Base-by-base conservation (phyloP, 2,113 vertebrate genomes). In the Ancistrus triradiatus region DNA sequence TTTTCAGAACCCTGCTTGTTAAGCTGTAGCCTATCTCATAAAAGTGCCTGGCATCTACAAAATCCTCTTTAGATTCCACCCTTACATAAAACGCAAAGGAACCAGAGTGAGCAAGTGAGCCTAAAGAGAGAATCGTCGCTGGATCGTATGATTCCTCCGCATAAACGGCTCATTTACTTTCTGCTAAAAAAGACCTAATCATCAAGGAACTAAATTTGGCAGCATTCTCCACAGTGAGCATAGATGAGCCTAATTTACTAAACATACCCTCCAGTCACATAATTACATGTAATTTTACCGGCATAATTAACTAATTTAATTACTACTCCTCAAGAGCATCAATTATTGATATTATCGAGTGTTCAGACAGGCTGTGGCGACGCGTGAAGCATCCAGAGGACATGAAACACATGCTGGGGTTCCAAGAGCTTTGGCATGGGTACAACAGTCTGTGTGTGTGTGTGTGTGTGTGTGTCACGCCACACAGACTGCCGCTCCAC, bases 231-330 rank as follows among this genome's bases (percentile, higher is more conserved):
- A 91, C 90, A 94, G 88, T 89, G 88, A 92, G 93, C 94, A 93
- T 94, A 90, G 94, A 93, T 95, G 95, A 94, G 92, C 92, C 93
- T 95, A 97, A 98, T 98, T 97, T 97, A 97, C 94, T 97, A 97
- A 98, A 97, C 93, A 97, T 93, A 97, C 93, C 95, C 95, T 97
- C 94, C 94, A 97, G 95, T 97, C 95, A 95, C 94, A 95, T 98
- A 97, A 98, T 98, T 97, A 95, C 93, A 97, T 96, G 95, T 98
- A 94, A 97, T 98, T 98, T 98, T 95, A 98, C 93, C 91, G 90
- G 92, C 92, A 92, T 98, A 98, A 98, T 98, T 98, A 97, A 98
- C 95, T 97, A 97, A 98, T 98, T 98, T 97, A 97, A 98, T 98
- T 98, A 97, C 95, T 93, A 95, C 94, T 97, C 94, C 94, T 97